Evolutionary conservation across 2,888 invertebrate species (phyloP).

Genomic region (Dascillus cervinus): DNA sequence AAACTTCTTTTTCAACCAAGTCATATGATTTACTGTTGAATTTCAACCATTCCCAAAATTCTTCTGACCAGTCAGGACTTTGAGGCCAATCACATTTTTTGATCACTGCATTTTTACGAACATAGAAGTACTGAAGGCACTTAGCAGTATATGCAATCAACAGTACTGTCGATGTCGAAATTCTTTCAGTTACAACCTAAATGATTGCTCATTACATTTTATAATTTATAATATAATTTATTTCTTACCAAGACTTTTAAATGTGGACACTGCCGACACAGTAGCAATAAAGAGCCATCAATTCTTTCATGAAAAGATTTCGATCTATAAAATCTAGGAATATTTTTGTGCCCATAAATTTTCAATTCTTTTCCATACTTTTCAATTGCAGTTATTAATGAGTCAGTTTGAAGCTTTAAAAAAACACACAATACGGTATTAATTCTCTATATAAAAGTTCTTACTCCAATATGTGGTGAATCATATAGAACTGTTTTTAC

Average conservation of each 20-base stretch:
- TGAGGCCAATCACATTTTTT: slow-evolving; percentile 62
- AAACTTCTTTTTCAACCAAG: slow-evolving; percentile 58
- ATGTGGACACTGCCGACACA: slow-evolving; percentile 59
- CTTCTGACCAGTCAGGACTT: slow-evolving; percentile 57
- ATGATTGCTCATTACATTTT: slow-evolving; percentile 1
- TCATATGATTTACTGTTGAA: slow-evolving; percentile 55
- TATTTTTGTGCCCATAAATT: slow-evolving; percentile 59
- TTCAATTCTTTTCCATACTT: slow-evolving; percentile 54
- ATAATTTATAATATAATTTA: no score
- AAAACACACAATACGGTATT: slow-evolving; percentile 5
- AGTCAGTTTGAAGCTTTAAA: slow-evolving; percentile 45
- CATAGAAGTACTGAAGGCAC: slow-evolving; percentile 53
- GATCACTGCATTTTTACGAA: slow-evolving; percentile 66
- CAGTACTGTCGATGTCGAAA: slow-evolving; percentile 70
- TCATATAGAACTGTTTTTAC: slow-evolving; percentile 58
- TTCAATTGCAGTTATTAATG: slow-evolving; percentile 51
- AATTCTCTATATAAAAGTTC: slow-evolving; percentile 6
- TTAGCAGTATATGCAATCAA: slow-evolving; percentile 59
- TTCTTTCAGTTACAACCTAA: slow-evolving; percentile 63
- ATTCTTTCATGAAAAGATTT: slow-evolving; percentile 62
- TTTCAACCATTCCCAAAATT: slow-evolving; percentile 60
- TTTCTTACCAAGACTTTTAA: slow-evolving; percentile 58
- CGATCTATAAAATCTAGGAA: slow-evolving; percentile 59
- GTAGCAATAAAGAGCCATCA: slow-evolving; percentile 58
- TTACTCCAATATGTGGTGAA: slow-evolving; percentile 53